Base-by-base conservation (phyloP, 2,113 vertebrate species). In the Orcinus orca region DNA sequence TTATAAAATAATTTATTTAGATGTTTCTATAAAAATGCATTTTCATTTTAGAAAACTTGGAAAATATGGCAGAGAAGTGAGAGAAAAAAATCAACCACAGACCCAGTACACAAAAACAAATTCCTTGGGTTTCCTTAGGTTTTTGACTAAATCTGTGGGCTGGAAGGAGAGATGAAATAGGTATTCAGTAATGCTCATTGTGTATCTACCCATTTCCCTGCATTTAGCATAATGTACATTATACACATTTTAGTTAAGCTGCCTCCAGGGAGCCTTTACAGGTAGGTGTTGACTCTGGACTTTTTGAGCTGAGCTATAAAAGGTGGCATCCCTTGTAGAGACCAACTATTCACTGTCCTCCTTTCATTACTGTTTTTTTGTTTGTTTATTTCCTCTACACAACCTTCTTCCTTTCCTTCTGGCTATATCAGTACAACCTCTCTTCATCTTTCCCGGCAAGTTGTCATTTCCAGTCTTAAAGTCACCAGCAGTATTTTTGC, bases 61-160 rank as follows among this genome's bases (percentile, higher is more conserved):
- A 90, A 95, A 77, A 86, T 90, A 79, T 58, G 33, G 13, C 71
- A 76, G 41, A 74, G 50, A 97, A 71, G 17, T 82, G 44, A 90
- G 26, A 63, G 58, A 36, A n/a, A 80, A 74, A 79, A 93, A 74
- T 79, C 25, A 92, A 53, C 36, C 18, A 70, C 9, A 76, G 8
- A 90, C 29, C 8, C 4, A 58, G 25, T 55, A 84, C 25, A 47
- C 38, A 74, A 95, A 96, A 84, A 74, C 33, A 92, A 62, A 94
- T 84, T 95, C n/a, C 36, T 82, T 92, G 62, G 65, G 38, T 88
- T 96, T 94, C 55, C 58, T 91, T 92, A 65, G 6, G 38, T 71
- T 92, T 92, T 92, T 92, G 18, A 84, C 31, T 83, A 20, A 92
- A 79, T 92, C 62, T 94, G 0, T 90, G 55, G 29, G 41, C 36